Evolutionary conservation across 2,797 vertebrate species (phyloP).

Genomic region (Alosa sapidissima): DNA sequence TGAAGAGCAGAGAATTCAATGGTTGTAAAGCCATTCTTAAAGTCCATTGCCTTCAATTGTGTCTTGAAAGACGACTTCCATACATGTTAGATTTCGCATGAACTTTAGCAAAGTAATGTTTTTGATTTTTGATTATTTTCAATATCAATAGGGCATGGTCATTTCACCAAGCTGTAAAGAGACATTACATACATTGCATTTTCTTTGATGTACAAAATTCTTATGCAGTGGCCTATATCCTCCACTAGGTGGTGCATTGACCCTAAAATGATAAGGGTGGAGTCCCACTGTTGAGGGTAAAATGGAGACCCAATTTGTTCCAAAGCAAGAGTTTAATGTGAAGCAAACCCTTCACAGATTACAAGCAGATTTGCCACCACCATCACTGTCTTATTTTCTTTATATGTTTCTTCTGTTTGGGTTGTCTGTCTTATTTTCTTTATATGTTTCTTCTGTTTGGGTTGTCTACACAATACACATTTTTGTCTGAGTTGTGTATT

Average conservation of each 20-base stretch:
- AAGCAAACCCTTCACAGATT: background rate
- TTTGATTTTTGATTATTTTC: background rate
- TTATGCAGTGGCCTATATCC: background rate
- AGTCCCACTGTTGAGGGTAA: background rate
- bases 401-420: too few species aligned
- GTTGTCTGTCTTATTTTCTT: too few species aligned
- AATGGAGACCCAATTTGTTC: background rate
- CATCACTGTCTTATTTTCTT: too few species aligned
- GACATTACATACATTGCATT: background rate
- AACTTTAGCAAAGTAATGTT: background rate
- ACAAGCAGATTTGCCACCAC: background rate
- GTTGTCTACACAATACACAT: too few species aligned
- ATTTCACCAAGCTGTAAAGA: background rate
- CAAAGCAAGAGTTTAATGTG: background rate
- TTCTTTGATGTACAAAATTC: background rate
- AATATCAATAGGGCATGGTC: background rate
- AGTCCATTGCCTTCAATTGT: background rate
- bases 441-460: background rate
- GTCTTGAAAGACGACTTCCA: background rate
- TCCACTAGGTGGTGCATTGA: conserved; percentile 17
- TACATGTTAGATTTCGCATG: background rate
- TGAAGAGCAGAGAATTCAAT: background rate
- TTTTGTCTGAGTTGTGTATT: background rate
- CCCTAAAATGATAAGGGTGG: conserved; percentile 10
- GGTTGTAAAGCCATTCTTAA: background rate